Percentiles rank a stretch among this genome's conserved stretches.
These are phyloP conservation scores for Trematomus bernacchii DNA, from an alignment of 2,797 vertebrate species.

Conservation along the genomic window DNA sequence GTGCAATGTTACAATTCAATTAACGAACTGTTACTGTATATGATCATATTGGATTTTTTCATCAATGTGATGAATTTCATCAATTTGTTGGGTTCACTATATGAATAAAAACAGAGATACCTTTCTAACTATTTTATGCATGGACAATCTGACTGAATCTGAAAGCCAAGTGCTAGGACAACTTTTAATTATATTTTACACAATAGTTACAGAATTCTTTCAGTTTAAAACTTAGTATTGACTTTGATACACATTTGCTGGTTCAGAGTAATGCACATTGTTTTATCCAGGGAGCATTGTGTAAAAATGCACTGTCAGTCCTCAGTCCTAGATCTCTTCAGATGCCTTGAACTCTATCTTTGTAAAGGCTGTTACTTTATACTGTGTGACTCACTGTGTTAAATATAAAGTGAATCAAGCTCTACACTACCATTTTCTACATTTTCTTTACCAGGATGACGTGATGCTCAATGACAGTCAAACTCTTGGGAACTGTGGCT, in stretches of 20 bases:
- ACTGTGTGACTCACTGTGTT: not conserved
- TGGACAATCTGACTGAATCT: no score
- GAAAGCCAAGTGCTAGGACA: no score
- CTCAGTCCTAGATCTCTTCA: not conserved
- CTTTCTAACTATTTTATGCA: not conserved
- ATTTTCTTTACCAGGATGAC: constrained; percentile 84
- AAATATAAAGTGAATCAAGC: not conserved
- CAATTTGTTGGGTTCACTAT: not conserved
- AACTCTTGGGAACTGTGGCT: constrained; percentile 93
- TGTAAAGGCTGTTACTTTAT: not conserved
- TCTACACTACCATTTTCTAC: not conserved
- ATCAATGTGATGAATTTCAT: not conserved
- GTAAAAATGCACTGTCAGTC: not conserved
- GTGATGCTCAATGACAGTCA: constrained; percentile 90
- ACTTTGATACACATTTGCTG: no score
- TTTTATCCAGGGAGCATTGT: no score
- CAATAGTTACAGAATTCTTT: no score
- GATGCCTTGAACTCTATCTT: not conserved
- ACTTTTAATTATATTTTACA: no score
- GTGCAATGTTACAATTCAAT: not conserved
- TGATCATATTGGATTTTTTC: not conserved
- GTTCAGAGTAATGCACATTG: no score
- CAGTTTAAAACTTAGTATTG: no score
- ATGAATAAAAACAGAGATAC: not conserved
- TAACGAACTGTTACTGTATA: no score